Percentiles rank a stretch among this genome's conserved stretches.
These are phyloP conservation scores for Lucinisca nassula DNA, from an alignment of 2,888 invertebrate species.

Conservation along the genomic window DNA sequence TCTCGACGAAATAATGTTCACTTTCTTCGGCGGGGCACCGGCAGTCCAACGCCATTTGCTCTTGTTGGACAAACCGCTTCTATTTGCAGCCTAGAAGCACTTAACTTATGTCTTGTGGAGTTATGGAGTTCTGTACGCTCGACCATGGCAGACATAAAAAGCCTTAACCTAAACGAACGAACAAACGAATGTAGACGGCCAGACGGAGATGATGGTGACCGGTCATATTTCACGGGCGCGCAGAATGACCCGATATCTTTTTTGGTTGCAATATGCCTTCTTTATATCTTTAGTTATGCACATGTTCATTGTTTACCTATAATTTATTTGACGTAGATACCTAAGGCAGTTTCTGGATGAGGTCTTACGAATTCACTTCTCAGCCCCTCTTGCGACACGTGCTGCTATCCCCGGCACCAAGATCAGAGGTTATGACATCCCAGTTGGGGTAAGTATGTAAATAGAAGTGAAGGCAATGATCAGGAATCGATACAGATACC, in stretches of 20 bases:
- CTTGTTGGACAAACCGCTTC: too few species aligned
- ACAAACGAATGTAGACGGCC: too few species aligned
- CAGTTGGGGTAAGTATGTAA: constrained; percentile 22
- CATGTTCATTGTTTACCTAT: neutral
- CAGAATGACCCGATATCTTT: neutral
- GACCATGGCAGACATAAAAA: too few species aligned
- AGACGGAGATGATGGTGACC: constrained; percentile 4
- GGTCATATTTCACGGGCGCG: neutral
- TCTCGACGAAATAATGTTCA: too few species aligned
- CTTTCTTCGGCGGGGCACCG: too few species aligned
- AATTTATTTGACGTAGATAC: constrained; percentile 18
- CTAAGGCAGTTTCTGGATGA: constrained; percentile 43
- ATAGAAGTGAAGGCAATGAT: too few species aligned
- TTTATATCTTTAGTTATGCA: neutral
- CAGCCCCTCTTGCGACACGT: constrained; percentile 41
- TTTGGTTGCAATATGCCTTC: neutral
- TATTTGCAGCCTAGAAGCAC: too few species aligned
- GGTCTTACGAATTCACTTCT: constrained; percentile 28
- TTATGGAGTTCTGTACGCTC: too few species aligned
- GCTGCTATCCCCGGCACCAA: constrained; percentile 17
- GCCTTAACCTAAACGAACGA: too few species aligned
- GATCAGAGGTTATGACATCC: constrained; percentile 30
- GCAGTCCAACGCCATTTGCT: too few species aligned
- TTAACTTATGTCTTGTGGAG: too few species aligned
- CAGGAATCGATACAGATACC: too few species aligned